Conservation (phyloP, 2,113 vertebrate genomes). For the Chamaetylas fuelleborni region DNA sequence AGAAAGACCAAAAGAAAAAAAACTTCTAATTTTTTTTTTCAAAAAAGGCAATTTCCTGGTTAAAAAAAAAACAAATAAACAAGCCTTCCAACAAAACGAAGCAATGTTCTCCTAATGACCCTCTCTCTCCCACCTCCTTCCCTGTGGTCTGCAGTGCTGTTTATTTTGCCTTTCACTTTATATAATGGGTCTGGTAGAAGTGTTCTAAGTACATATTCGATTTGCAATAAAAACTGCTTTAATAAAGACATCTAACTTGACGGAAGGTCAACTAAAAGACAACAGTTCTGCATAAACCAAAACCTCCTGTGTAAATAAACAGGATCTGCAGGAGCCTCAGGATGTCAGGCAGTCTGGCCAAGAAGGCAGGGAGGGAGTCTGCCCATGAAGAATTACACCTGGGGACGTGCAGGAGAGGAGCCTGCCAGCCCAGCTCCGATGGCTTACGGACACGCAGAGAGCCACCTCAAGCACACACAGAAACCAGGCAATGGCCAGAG, state of each 20-base stretch:
- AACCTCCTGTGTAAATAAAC: slow-evolving; percentile 53
- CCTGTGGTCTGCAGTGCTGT: neutral
- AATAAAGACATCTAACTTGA: slow-evolving; percentile 57
- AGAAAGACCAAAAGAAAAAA: neutral
- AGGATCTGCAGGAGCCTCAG: slow-evolving; percentile 51
- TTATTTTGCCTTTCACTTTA: slow-evolving; percentile 37
- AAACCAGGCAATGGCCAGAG: neutral
- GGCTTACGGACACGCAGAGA: neutral
- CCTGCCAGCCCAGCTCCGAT: neutral
- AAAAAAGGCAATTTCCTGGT: neutral
- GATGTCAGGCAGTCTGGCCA: slow-evolving; percentile 44
- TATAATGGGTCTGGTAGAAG: slow-evolving; percentile 44
- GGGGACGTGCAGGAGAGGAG: neutral
- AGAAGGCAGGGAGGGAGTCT: neutral
- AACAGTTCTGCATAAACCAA: slow-evolving; percentile 36
- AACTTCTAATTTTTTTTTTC: neutral
- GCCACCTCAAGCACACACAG: rapidly evolving
- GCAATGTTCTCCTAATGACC: neutral
- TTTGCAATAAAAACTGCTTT: slow-evolving; percentile 63
- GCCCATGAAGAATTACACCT: neutral
- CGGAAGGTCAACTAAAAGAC: slow-evolving; percentile 44
- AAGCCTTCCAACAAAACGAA: neutral
- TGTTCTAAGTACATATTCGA: slow-evolving; percentile 40
- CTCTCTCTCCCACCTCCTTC: neutral
- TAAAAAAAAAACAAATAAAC: neutral